Evolutionary conservation across 2,888 invertebrate genomes (phyloP), one percentile per base, ranked within the genome.

Genomic region (Athalia rosae): DNA sequence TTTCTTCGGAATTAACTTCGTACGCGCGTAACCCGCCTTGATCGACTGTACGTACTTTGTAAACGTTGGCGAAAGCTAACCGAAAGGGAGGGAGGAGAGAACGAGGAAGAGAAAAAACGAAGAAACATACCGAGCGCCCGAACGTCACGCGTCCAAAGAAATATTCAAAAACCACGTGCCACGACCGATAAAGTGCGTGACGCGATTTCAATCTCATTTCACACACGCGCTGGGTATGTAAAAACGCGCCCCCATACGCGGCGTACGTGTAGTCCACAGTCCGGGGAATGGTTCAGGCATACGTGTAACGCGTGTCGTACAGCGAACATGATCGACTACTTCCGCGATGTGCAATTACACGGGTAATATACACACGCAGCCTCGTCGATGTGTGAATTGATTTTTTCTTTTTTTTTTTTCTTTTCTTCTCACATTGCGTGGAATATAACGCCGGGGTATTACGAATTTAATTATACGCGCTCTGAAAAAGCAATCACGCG

Each of bases 161-260:
- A 71, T 71, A 71, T 71, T 71, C 45, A 11, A n/a, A n/a, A 15
- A 4, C 58, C n/a, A 71, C 71, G 71, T 71, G 71, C 58, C 15
- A 41, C n/a, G 11, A 56, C 41, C 58, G 71, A 45, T 71, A 28
- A 58, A 15, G 71, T 71, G 71, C 71, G 71, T 71, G 71, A 71
- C 58, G 45, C 56, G 71, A 71, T 71, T 71, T 71, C 71, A 58
- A 58, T 71, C 71, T 58, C 41, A 0, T 28, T n/a, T 11, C 63
- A 3, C 50, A 66, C 50, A 53, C 50, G 13, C 41, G 48, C 28
- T 15, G 8, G 28, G 6, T 7, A 15, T 3, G 61, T 61, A 6
- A 8, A 11, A 0, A 11, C 5, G 48, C 4, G 4, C 53, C 0
- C 8, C 1, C 47, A 64, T 64, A 64, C 9, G 43, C 47, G 4